Evolutionary conservation across 2,797 vertebrate species (phyloP), one percentile per base, ranked within the genome.

Genomic region (Eurystomus glaucurus): DNA sequence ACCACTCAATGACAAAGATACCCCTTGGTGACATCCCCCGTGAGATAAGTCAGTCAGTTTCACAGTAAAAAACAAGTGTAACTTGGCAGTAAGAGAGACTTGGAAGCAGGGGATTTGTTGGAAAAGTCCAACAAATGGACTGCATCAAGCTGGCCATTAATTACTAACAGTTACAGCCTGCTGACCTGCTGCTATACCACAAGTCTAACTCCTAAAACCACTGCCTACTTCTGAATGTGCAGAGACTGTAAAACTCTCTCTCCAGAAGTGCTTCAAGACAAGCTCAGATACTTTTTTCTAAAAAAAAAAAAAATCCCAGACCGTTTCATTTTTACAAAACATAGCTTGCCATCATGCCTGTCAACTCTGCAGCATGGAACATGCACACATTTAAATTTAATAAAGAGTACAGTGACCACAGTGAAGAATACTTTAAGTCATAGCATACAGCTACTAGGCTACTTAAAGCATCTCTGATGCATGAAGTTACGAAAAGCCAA

Each of bases 1-100:
- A 48, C 1, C 1, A 51, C 35, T 8, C 23, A 75, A 15, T 8
- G 37, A 10, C 14, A 9, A 23, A 52, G 60, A 39, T 0, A n/a
- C 8, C 7, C 28, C 29, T 9, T 41, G 50, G 29, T 71, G 69
- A 20, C 35, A 68, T 28, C 31, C 65, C 54, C 19, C 3, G 14
- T 21, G 35, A 62, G 46, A 2, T 4, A 45, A 35, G 5, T 35
- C 83, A 82, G n/a, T 1, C n/a, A 54, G 52, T 18, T 51, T 28
- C 23, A 8, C 15, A 26, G 74, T 29, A 25, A 60, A 55, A 37
- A 22, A 20, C 29, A 29, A 6, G 11, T 6, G 17, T 23, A 39
- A 60, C 35, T 15, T 29, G 61, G 23, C 19, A 48, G 48, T 14
- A 29, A 57, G 1, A 37, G 52, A 35, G 86, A 57, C 39, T 18